Base-by-base conservation (phyloP, 2,797 vertebrate species). In the Sebastes steindachneri region DNA sequence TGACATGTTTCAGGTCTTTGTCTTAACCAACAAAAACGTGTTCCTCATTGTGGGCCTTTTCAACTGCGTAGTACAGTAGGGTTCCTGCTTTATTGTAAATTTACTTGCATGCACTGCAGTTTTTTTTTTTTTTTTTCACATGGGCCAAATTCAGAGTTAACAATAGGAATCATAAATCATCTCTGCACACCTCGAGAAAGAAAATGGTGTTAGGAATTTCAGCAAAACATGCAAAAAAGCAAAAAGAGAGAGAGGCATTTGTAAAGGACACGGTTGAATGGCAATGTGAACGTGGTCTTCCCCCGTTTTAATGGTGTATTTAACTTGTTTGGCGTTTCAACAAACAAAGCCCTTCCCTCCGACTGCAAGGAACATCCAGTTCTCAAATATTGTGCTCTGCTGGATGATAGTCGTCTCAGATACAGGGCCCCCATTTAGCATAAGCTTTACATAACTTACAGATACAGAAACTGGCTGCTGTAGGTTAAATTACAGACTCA, bases 291-390 rank as follows among this genome's bases (percentile, higher is more conserved):
- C 82, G 31, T 88, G 90, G 75, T 78, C 77, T 45, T 82, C 77
- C 69, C 63, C 63, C 21, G 63, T 79, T 90, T 90, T 84, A 92
- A 94, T 91, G 53, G 71, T 14, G 79, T 90, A 54, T 86, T 91
- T 82, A 75, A 67, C 62, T 80, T 83, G 86, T 88, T 90, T 88
- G 82, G 77, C 82, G 14, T 91, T 85, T 89, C 68, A 86, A 84
- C 90, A 94, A 94, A 94, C 86, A 92, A 87, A 90, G 79, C 77
- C 58, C 82, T 83, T 89, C 90, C 84, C 67, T 83, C 53, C 31
- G 53, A 37, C 82, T 60, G 41, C n/a, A 28, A 79, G 65, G 80
- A 86, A 77, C 90, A 86, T 82, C 29, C 72, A 73, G 74, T 85
- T 69, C 75, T 67, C 53, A 60, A 35, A 58, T 74, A 73, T 76